These are phyloP conservation scores for Seriola quinqueradiata DNA, from an alignment of 2,113 vertebrate genomes.

Conservation along the genomic window DNA sequence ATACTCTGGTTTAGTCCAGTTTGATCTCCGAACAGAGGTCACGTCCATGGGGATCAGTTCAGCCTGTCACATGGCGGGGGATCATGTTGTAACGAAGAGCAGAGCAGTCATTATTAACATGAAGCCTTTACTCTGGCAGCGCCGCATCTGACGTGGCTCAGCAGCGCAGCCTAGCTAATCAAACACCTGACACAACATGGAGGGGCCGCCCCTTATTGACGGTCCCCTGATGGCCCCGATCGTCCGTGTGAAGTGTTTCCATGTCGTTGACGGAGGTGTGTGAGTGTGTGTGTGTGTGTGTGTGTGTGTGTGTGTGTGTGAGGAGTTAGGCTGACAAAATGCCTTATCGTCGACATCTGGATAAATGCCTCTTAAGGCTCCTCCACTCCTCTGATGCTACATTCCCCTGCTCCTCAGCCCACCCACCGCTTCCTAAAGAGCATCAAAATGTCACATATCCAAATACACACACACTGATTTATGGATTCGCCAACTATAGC, in stretches of 20 bases:
- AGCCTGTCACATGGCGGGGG: background rate
- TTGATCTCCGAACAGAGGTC: background rate
- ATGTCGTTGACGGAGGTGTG: constrained; percentile 25
- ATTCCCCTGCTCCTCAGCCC: constrained; percentile 41
- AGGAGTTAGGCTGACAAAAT: constrained; percentile 50
- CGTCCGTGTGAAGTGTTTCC: constrained; percentile 24
- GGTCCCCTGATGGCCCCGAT: constrained; percentile 27
- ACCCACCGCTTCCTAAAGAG: constrained; percentile 68
- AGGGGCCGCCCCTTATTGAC: constrained; percentile 26
- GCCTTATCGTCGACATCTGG: constrained; percentile 66
- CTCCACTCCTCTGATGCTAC: constrained; percentile 38
- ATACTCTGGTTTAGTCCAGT: too few species aligned
- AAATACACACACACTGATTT: constrained; percentile 68
- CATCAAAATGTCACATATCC: constrained; percentile 75
- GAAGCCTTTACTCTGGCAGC: constrained; percentile 15
- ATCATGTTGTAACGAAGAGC: constrained; percentile 22
- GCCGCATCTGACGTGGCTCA: constrained; percentile 20
- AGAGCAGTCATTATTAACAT: constrained; percentile 18
- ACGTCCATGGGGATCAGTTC: background rate
- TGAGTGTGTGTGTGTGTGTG: constrained; percentile 4
- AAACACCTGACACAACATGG: constrained; percentile 50
- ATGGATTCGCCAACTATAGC: constrained; percentile 40
- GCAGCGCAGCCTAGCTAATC: constrained; percentile 40
- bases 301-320: constrained; percentile 18
- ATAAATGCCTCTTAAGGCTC: constrained; percentile 71